Percentiles rank a stretch among this genome's conserved stretches.
Conservation (phyloP, 2,888 invertebrate genomes). For the Harpalus rubripes region DNA sequence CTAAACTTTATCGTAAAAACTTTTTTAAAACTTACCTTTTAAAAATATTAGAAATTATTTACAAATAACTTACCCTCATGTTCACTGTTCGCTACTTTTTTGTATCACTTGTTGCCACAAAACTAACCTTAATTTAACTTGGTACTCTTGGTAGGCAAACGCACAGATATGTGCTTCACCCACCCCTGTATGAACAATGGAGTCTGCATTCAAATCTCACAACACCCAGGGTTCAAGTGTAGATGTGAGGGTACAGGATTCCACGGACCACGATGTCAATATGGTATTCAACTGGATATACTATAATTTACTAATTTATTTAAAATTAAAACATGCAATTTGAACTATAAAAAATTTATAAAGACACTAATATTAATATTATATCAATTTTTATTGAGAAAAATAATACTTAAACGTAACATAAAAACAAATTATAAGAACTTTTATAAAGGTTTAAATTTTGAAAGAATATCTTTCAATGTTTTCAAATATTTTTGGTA, state of each 20-base stretch:
- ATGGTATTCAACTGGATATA: constrained; percentile 77
- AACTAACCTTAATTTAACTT: neutral
- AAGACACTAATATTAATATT: too few relatives aligned
- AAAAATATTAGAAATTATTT: too few relatives aligned
- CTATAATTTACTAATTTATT: neutral
- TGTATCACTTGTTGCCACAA: neutral
- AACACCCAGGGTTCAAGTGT: constrained; percentile 84
- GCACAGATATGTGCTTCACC: constrained; percentile 83
- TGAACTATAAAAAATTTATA: too few relatives aligned
- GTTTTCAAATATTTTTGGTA: neutral
- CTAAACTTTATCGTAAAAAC: too few relatives aligned
- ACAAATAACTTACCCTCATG: too few relatives aligned
- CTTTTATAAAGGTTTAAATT: neutral
- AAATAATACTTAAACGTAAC: neutral
- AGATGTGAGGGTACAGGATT: constrained; percentile 87
- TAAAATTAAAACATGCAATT: neutral
- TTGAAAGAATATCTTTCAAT: neutral
- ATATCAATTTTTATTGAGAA: neutral
- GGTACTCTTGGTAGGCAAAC: constrained; percentile 74
- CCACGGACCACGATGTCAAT: constrained; percentile 85
- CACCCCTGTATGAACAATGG: constrained; percentile 84
- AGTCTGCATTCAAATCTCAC: constrained; percentile 84
- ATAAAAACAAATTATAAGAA: neutral
- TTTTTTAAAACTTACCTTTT: too few relatives aligned
- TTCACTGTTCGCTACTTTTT: neutral